Percentiles rank a stretch among this genome's conserved stretches.
Conservation (phyloP, 2,113 vertebrate genomes). For the Uria aalge region DNA sequence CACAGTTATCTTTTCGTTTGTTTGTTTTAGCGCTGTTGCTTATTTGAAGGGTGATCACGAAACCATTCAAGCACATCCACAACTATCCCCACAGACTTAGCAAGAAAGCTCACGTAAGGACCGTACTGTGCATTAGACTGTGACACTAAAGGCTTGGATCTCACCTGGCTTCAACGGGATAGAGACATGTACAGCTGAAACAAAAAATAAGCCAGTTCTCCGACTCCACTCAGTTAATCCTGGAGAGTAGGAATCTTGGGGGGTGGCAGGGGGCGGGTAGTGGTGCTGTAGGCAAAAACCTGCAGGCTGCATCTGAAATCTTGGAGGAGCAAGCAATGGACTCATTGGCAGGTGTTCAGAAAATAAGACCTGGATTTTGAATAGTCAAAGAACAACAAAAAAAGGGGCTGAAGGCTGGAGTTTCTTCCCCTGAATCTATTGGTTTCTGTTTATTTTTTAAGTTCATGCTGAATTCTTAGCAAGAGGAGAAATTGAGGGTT, state of each 20-base stretch:
- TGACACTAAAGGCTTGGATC: background rate
- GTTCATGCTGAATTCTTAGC: background rate
- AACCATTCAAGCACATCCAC: background rate
- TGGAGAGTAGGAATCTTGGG: background rate
- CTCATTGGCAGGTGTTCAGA: background rate
- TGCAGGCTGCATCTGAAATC: background rate
- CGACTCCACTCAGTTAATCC: background rate
- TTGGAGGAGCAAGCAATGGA: background rate
- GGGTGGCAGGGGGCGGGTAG: no score
- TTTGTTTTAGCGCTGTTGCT: background rate
- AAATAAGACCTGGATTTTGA: background rate
- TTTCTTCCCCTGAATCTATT: background rate
- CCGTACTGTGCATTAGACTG: background rate
- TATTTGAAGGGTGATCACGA: background rate
- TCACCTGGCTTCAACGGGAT: background rate
- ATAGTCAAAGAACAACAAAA: background rate
- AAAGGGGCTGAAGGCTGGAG: background rate
- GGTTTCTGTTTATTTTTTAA: background rate
- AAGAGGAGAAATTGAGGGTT: background rate
- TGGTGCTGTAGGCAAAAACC: background rate
- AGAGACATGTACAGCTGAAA: background rate
- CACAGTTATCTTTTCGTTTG: background rate
- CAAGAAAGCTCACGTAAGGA: background rate
- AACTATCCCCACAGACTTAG: background rate
- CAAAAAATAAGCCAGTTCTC: background rate